These are phyloP conservation scores for Sepioteuthis lessoniana DNA, from an alignment of 2,888 invertebrate species.

Conservation along the genomic window DNA sequence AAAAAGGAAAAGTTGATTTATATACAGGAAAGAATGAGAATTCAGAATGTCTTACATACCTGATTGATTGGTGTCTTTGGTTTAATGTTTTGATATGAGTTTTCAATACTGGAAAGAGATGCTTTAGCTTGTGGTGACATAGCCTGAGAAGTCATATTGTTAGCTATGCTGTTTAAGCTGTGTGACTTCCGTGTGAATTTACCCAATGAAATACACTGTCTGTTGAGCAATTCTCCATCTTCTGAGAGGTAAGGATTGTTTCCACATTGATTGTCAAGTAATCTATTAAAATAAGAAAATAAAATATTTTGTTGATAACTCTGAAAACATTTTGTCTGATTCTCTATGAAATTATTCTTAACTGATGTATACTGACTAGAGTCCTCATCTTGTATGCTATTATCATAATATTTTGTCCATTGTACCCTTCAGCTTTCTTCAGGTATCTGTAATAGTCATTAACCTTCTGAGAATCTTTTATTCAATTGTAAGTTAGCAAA, in stretches of 20 bases:
- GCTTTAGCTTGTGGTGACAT: conserved; percentile 67
- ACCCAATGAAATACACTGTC: neutral
- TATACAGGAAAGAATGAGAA: too few relatives aligned
- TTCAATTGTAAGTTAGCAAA: too few relatives aligned
- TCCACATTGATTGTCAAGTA: conserved; percentile 15
- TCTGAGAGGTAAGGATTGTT: conserved; percentile 45
- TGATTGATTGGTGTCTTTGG: conserved; percentile 74
- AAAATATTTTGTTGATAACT: too few relatives aligned
- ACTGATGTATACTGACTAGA: too few relatives aligned
- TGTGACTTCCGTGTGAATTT: conserved; percentile 50
- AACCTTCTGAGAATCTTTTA: too few relatives aligned
- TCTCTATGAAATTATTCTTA: too few relatives aligned
- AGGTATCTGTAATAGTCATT: too few relatives aligned
- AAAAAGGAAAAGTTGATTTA: too few relatives aligned
- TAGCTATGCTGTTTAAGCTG: conserved; percentile 65
- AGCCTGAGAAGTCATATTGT: conserved; percentile 71
- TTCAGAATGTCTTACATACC: conserved; percentile 52
- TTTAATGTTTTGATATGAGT: conserved; percentile 74
- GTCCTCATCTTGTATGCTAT: too few relatives aligned
- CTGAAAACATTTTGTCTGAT: too few relatives aligned
- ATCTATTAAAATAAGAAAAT: neutral
- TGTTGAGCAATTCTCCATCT: conserved; percentile 40
- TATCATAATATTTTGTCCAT: too few relatives aligned
- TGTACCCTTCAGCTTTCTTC: too few relatives aligned
- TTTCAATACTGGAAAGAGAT: conserved; percentile 70